Evolutionary conservation across 2,888 invertebrate species (phyloP), one percentile per base, ranked within the genome.

Genomic region (Tromatobia lineatoria): DNA sequence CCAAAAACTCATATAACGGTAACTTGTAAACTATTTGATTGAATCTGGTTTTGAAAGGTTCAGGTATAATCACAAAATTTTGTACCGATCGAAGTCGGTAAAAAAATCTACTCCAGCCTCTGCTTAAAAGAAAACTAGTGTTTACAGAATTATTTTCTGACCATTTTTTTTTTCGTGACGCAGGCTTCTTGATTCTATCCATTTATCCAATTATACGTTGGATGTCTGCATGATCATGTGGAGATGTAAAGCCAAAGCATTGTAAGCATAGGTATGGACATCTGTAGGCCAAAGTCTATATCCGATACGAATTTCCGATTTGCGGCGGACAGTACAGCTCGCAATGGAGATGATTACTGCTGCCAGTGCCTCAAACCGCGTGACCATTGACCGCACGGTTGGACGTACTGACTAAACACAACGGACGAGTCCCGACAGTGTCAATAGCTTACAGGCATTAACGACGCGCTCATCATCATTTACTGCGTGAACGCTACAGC

Each of bases 251-350:
- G 50, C 47, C 47, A 50, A 61, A 23, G 29, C 47, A 20, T 7
- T 13, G 38, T 64, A 13, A n/a, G 45, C 20, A 59, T 13, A 61
- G 34, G 25, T 18, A 59, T 77, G 25, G 8, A 64, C 70, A n/a
- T 42, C 20, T 52, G 73, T 57, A 45, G 47, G 64, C 59, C 59
- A 34, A 57, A 64, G 71, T 79, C 54, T 71, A 73, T 71, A 71
- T 79, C 79, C 79, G 71, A 66, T 54, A 29, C 64, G 66, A 79
- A 52, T 73, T 79, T 79, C 79, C 79, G 71, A 64, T 79, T 66
- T 71, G 57, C 23, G 69, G 20, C 18, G 67, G 45, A 64, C 47
- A 54, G 52, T 42, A 29, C 34, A 71, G 42, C 18, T 52, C 52
- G 64, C 71, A 66, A 66, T 64, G 66, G 66, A 42, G 45, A 73